Percentiles rank a stretch among this genome's conserved stretches.
Evolutionary conservation across 2,113 vertebrate species (phyloP).

Genomic region (Passer domesticus): DNA sequence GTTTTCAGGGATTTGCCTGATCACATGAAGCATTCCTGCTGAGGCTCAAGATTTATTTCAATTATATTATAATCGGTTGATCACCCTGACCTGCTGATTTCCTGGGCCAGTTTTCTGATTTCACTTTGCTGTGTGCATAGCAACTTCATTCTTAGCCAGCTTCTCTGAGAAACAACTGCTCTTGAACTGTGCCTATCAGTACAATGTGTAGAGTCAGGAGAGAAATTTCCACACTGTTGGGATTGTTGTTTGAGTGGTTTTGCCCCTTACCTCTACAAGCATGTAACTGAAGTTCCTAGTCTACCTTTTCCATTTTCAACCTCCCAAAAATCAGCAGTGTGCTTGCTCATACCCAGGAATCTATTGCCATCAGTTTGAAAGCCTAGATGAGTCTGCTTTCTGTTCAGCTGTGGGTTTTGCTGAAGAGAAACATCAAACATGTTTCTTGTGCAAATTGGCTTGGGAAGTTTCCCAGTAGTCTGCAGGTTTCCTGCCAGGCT

Average conservation of each 20-base stretch:
- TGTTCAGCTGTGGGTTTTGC: neutral
- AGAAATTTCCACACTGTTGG: neutral
- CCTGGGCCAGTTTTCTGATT: neutral
- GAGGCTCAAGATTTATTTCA: neutral
- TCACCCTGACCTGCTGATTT: neutral
- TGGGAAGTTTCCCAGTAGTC: neutral
- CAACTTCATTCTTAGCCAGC: neutral
- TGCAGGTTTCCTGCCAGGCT: neutral
- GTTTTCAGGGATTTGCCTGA: neutral
- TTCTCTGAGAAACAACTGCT: neutral
- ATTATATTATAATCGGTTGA: neutral
- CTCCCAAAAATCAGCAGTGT: neutral
- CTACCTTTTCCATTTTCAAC: neutral
- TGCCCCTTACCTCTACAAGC: neutral
- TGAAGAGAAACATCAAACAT: neutral
- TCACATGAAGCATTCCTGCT: neutral
- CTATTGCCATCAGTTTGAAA: neutral
- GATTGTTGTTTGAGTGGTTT: neutral
- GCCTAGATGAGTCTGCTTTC: neutral
- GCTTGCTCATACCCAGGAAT: neutral
- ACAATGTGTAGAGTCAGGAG: neutral
- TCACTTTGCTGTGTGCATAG: rapidly evolving
- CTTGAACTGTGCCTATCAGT: neutral
- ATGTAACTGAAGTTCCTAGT: neutral
- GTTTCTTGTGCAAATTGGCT: neutral